Evolutionary conservation across 2,113 vertebrate species (phyloP), one percentile per base, ranked within the genome.

Genomic region (Hydropotes inermis): DNA sequence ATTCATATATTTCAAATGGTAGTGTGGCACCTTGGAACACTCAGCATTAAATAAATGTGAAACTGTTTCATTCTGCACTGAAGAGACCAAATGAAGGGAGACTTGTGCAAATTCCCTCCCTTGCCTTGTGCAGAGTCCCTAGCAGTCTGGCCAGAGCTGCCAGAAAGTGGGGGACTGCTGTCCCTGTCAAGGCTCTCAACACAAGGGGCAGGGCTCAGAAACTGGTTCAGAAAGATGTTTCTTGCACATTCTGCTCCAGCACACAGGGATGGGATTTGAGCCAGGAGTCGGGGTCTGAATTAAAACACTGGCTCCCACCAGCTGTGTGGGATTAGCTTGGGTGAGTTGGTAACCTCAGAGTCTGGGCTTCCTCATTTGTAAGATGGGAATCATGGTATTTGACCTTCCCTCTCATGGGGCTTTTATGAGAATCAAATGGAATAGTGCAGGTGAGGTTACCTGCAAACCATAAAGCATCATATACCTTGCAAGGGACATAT

Each of bases 1-100:
- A 94, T 95, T 85, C 87, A 61, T 36, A 78, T 57, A 96, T 96
- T 97, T 93, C 91, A 81, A 87, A 91, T 64, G 55, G 74, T 97
- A 70, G 0, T 74, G 3, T 45, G 43, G 30, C 55, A 60, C 74
- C 64, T 95, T 74, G 78, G 61, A 94, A 91, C 10, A 83, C 21
- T 76, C 17, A 36, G n/a, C 33, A 55, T 47, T 89, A 93, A 87
- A 60, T 60, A 90, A 91, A 94, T 25, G 1, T 74, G 67, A 87
- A 97, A 78, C 28, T 36, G 45, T 33, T 95, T 92, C 52, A 55
- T 25, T 61, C 16, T 96, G 91, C 45, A 94, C 33, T 90, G 79
- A 97, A 86, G 90, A 89, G 90, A 89, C 23, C 47, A 60, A 60
- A 58, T 43, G 50, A 55, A 27, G 33, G 55, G 33, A 47, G 14